Evolutionary conservation across 2,797 vertebrate species (phyloP), one percentile per base, ranked within the genome.

Genomic region (Thunnus albacares): DNA sequence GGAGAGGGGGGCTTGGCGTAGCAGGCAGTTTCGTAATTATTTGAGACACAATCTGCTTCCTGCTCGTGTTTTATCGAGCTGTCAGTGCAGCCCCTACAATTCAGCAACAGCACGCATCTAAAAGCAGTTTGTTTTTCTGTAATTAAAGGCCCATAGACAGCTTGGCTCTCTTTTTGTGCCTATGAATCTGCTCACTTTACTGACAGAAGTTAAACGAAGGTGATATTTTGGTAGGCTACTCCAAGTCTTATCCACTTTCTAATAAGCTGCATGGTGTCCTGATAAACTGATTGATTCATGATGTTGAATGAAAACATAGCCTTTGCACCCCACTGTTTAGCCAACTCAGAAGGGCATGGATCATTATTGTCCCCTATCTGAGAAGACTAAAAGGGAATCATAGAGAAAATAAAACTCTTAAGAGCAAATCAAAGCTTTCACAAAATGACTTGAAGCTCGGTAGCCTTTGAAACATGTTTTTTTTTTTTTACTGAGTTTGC

Each of bases 21-120:
- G 80, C 66, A 70, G 65, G 72, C 49, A n/a, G 84, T 91, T 92
- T 88, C 80, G 49, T 90, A 89, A 91, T 88, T 92, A 84, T 91
- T 86, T 75, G 45, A 82, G 74, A 74, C 79, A 51, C 83, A 77
- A 89, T 86, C 82, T 89, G 79, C 82, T 89, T 90, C 82, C 87
- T 90, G 86, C 85, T 75, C 63, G 15, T 74, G 82, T 88, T 85
- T 81, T 79, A 68, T 76, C 5, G 18, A 81, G 75, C 67, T 80
- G 74, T 81, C 43, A 58, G 59, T 33, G 43, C 53, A 51, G 26
- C 43, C 13, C 68, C 11, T 17, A 7, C 45, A 53, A 76, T 64
- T 70, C 68, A 72, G 68, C 69, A 75, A 77, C 15, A 74, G 43
- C 60, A 70, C 20, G 65, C 62, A 67, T 60, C 49, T 45, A 35